phyloP scores from a whole-genome alignment of 2,888 invertebrate genomes.

The Adineta ricciae region DNA sequence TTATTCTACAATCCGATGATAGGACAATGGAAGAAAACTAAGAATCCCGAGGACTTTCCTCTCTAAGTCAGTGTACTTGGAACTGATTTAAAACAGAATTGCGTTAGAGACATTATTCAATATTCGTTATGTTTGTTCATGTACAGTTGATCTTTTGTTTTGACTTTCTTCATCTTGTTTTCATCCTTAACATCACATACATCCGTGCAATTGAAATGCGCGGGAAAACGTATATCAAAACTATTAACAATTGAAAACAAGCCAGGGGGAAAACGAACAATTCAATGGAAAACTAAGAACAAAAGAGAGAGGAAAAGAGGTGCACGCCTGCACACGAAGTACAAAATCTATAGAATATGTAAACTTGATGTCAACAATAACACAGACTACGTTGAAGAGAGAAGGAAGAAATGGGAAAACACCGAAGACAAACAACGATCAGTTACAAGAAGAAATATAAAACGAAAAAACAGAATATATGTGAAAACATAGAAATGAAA shows the following conservation, averaged over 20 bases:
- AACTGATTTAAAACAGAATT: not conserved
- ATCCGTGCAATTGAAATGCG: not conserved
- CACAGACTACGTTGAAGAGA: not conserved
- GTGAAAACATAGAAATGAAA: not conserved
- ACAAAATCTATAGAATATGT: not conserved
- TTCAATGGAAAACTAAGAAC: not conserved
- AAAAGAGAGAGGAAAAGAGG: not conserved
- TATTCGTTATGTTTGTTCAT: not conserved
- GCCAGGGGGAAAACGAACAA: not conserved
- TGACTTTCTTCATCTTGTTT: not conserved
- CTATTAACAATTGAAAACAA: not conserved
- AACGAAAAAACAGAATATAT: not conserved
- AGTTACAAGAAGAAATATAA: not conserved
- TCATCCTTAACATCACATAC: not conserved
- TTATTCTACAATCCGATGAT: conserved; percentile 6
- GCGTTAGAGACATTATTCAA: no score
- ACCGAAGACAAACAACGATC: not conserved
- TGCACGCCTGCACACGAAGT: not conserved
- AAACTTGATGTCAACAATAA: not conserved
- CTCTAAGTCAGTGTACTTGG: not conserved
- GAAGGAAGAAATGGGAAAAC: not conserved
- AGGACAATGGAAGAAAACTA: not conserved
- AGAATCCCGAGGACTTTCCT: not conserved
- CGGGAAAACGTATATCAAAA: not conserved
- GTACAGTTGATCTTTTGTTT: not conserved